Conservation (phyloP, 2,113 vertebrate species). For the Hemiscyllium ocellatum region DNA sequence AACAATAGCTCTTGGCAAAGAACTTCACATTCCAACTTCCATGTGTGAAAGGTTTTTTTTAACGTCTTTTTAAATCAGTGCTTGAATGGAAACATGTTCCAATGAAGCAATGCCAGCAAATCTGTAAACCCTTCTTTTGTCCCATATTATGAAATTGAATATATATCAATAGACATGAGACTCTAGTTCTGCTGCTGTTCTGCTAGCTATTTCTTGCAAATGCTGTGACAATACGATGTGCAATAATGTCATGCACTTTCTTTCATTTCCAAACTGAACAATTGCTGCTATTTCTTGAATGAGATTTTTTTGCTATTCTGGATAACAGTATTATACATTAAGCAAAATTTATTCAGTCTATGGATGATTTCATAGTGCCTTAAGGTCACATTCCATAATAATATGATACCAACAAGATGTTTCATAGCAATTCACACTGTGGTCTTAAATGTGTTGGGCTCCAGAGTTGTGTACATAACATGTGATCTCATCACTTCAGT, state of each 20-base stretch:
- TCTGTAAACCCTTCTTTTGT: background rate
- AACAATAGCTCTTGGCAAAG: background rate
- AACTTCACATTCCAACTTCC: background rate
- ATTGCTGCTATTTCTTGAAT: background rate
- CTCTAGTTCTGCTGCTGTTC: background rate
- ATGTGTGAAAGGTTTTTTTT: background rate
- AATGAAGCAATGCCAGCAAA: background rate
- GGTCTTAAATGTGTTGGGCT: background rate
- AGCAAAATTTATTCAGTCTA: constrained; percentile 22
- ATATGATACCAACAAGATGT: background rate
- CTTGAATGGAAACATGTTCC: constrained; percentile 16
- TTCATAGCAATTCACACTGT: background rate
- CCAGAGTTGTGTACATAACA: background rate
- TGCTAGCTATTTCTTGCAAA: background rate
- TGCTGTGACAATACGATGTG: background rate
- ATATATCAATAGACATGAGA: background rate
- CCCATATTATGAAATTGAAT: background rate
- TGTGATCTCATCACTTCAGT: background rate
- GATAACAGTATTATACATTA: background rate
- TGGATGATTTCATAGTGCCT: background rate
- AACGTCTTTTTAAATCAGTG: background rate
- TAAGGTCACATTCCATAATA: background rate
- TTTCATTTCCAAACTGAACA: constrained; percentile 1
- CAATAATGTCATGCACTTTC: background rate
- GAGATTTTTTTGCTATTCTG: background rate